A percentile compares a stretch with the other conserved stretches of the same genome.
phyloP scores from a whole-genome alignment of 2,888 invertebrate genomes.

The Drosophila percnosoma region DNA sequence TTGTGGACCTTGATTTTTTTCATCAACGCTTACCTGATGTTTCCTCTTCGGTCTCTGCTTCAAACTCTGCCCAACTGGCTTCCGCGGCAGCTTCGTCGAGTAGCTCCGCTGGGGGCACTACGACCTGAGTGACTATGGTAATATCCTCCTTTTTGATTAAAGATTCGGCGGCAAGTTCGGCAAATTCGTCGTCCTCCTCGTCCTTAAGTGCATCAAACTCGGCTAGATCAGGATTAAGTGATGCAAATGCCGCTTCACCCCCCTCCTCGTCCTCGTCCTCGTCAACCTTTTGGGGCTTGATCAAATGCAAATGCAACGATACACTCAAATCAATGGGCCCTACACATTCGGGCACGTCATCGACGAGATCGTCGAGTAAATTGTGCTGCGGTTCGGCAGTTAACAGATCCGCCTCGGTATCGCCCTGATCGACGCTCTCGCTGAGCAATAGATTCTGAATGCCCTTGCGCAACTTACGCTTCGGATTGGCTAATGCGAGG shows the following conservation, averaged over 20 bases:
- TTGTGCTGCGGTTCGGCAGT: slow-evolving; percentile 86
- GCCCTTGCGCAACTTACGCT: slow-evolving; percentile 87
- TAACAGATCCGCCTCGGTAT: slow-evolving; percentile 74
- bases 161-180: slow-evolving; percentile 91
- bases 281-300: slow-evolving; percentile 84
- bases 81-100: slow-evolving; percentile 85
- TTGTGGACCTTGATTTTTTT: neutral
- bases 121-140: slow-evolving; percentile 82
- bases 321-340: slow-evolving; percentile 90
- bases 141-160: slow-evolving; percentile 87
- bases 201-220: slow-evolving; percentile 88
- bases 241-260: slow-evolving; percentile 13
- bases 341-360: slow-evolving; percentile 87
- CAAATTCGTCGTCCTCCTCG: slow-evolving; percentile 90
- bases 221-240: slow-evolving; percentile 83
- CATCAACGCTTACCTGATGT: slow-evolving; percentile 32
- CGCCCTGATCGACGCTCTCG: slow-evolving; percentile 86
- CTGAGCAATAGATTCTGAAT: slow-evolving; percentile 90
- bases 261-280: slow-evolving; percentile 71
- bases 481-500: slow-evolving; percentile 85
- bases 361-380: slow-evolving; percentile 91
- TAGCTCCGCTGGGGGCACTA: slow-evolving; percentile 85
- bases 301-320: slow-evolving; percentile 87
- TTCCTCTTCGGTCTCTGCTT: slow-evolving; percentile 69
- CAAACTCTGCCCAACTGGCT: slow-evolving; percentile 89